Evolutionary conservation across 2,113 vertebrate genomes (phyloP).

Genomic region (Aphelocoma coerulescens): DNA sequence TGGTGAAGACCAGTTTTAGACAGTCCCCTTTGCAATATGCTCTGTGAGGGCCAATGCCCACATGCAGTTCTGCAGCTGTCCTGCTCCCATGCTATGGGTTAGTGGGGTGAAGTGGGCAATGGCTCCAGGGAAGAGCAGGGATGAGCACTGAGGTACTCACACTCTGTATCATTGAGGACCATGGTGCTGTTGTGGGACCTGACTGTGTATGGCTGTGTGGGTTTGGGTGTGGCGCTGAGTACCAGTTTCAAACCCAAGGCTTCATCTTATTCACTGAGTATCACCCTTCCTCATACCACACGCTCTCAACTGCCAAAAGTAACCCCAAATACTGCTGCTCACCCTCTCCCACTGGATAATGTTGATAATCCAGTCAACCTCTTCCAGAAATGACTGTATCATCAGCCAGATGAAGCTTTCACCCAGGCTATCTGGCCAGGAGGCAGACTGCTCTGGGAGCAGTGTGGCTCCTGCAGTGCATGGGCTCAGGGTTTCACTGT

Average conservation of each 20-base stretch:
- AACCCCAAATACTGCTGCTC: neutral
- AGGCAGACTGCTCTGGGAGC: neutral
- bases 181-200: too few relatives aligned
- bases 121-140: neutral
- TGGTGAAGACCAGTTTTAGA: neutral
- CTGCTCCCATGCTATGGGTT: too few relatives aligned
- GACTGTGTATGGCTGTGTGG: accelerated
- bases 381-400: neutral
- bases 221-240: neutral
- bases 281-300: neutral
- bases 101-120: accelerated
- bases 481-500: neutral
- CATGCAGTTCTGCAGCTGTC: neutral
- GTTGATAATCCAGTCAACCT: neutral
- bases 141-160: accelerated
- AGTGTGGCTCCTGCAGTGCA: accelerated
- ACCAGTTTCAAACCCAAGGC: neutral
- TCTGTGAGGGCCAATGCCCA: accelerated
- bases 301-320: accelerated
- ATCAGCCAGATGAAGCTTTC: neutral
- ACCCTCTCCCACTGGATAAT: neutral
- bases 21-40: accelerated
- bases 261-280: neutral
- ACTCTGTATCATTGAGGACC: neutral
- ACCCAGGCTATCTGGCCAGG: accelerated